Conservation (phyloP, 2,797 vertebrate species). For the Glyptemys insculpta region DNA sequence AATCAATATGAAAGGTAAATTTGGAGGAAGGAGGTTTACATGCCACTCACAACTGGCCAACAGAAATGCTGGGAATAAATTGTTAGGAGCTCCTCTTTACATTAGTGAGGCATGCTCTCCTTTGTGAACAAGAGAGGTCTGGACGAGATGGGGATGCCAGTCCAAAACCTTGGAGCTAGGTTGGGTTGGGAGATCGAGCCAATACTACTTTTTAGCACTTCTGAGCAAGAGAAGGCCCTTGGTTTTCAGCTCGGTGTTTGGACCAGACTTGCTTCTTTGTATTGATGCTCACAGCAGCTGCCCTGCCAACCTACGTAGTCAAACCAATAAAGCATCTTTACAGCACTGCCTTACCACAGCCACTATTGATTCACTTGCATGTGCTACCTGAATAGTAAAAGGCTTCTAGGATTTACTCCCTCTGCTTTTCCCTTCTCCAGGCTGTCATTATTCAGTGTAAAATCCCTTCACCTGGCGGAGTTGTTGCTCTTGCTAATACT, state of each 20-base stretch:
- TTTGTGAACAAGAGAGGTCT: background rate
- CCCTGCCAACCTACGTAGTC: conserved; percentile 74
- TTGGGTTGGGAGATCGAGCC: background rate
- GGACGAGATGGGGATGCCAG: background rate
- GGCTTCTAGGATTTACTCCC: conserved; percentile 82
- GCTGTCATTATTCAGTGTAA: conserved; percentile 81
- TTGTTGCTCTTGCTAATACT: conserved; percentile 80
- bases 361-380: conserved; percentile 83
- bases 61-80: background rate
- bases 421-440: conserved; percentile 74
- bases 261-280: conserved; percentile 52
- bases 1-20: background rate
- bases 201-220: background rate
- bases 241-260: conserved; percentile 35
- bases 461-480: conserved; percentile 78
- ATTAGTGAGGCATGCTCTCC: background rate
- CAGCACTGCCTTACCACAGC: conserved; percentile 74
- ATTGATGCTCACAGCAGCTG: conserved; percentile 67
- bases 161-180: background rate
- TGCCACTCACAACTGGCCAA: background rate
- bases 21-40: background rate
- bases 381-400: conserved; percentile 82
- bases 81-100: background rate
- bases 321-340: conserved; percentile 84
- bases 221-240: conserved; percentile 31